phyloP scores from a whole-genome alignment of 2,888 invertebrate species.

The Parapristionchus giblindavisi region DNA sequence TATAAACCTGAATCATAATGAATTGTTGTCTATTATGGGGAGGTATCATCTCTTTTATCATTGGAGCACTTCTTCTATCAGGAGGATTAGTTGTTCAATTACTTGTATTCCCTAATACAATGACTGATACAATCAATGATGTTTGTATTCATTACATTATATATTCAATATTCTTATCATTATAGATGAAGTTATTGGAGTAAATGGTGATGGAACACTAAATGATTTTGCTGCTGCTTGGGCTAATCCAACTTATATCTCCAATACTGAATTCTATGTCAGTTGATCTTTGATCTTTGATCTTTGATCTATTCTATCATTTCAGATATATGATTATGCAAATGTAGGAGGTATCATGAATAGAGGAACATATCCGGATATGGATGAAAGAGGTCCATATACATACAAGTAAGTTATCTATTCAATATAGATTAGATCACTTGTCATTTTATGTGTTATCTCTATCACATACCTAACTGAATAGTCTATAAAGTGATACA shows the following conservation, averaged over 20 bases:
- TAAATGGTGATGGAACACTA: slow-evolving; percentile 52
- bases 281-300: background rate
- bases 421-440: too few relatives aligned
- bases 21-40: too few relatives aligned
- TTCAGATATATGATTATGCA: slow-evolving; percentile 55
- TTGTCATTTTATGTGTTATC: too few relatives aligned
- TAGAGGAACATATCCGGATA: slow-evolving; percentile 55
- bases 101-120: slow-evolving; percentile 48
- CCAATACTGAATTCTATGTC: slow-evolving; percentile 34
- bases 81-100: slow-evolving; percentile 54
- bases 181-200: slow-evolving; percentile 47
- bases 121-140: slow-evolving; percentile 48
- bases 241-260: slow-evolving; percentile 9
- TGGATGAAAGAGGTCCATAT: slow-evolving; percentile 59
- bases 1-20: too few relatives aligned
- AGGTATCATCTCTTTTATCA: background rate
- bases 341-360: slow-evolving; percentile 58
- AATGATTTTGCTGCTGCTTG: slow-evolving; percentile 51
- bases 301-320: background rate
- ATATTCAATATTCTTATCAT: background rate
- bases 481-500: too few relatives aligned
- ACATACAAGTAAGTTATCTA: slow-evolving; percentile 55
- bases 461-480: too few relatives aligned
- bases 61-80: background rate
- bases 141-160: slow-evolving; percentile 38